Evolutionary conservation across 2,113 vertebrate species (phyloP), one percentile per base, ranked within the genome.

Genomic region (Astatoreochromis straeleni): DNA sequence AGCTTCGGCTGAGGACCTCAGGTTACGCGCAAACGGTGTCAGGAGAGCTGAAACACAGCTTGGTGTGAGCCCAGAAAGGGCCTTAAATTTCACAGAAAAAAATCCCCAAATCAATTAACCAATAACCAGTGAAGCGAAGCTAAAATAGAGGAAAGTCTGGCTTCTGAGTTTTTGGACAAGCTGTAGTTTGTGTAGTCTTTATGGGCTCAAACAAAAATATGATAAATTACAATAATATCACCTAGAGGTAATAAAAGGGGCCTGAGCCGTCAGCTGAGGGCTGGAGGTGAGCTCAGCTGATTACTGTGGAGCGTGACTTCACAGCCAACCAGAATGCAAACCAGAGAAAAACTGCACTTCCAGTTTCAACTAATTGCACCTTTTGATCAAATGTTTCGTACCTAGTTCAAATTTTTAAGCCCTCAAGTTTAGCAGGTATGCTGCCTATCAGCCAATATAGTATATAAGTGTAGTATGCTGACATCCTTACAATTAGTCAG

Each of bases 331-430:
- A 24, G 65, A 42, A 70, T 40, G 65, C 35, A 40, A 70, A 42
- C 3, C 65, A 14, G 35, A 70, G n/a, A 40, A 70, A 65, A 70
- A 70, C 19, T 16, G 12, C 35, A 70, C 35, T 40, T 24, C 3
- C 0, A 6, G 21, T 42, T 70, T 4, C 1, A 42, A 2, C 1
- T 24, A 26, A 6, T 70, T n/a, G 1, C 12, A 16, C n/a, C 65
- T 70, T 42, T 70, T 42, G 38, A 42, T 42, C 38, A 42, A 70
- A 70, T 9, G 65, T 42, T 21, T 40, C 1, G 0, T 42, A 70
- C 7, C 5, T 42, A 42, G 35, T 24, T 42, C 12, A 3, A 70
- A 42, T 14, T 70, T 24, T 70, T 70, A 42, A 70, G 65, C 65
- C n/a, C 12, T 40, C 1, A 9, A 6, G n/a, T 68, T 70, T 42